Conservation (phyloP, 2,888 invertebrate genomes). For the Exocentrus adspersus region DNA sequence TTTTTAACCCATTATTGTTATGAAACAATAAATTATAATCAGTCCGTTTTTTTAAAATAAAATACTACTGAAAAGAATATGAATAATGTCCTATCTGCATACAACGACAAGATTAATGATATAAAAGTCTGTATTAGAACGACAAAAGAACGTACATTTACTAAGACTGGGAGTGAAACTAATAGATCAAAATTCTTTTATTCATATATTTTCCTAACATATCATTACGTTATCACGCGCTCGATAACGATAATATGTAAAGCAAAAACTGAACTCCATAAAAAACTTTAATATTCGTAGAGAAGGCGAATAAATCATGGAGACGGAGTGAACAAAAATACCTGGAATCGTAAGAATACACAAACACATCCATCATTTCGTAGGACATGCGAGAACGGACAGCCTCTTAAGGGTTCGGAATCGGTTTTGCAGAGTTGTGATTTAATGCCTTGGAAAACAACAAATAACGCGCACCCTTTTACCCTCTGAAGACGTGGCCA, state of each 20-base stretch:
- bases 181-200: slow-evolving; percentile 48
- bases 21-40: too few species aligned
- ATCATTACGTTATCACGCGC: slow-evolving; percentile 33
- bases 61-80: slow-evolving; percentile 28
- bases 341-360: slow-evolving; percentile 52
- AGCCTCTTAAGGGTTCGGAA: slow-evolving; percentile 47
- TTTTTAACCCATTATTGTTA: too few species aligned
- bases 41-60: too few species aligned
- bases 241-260: slow-evolving; percentile 36
- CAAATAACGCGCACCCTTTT: slow-evolving; percentile 25
- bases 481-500: neutral
- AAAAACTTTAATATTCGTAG: slow-evolving; percentile 49
- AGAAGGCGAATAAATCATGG: slow-evolving; percentile 50
- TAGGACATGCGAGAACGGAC: slow-evolving; percentile 48
- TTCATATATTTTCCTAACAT: slow-evolving; percentile 38
- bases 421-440: slow-evolving; percentile 33
- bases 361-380: slow-evolving; percentile 55
- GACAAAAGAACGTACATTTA: slow-evolving; percentile 41
- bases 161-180: slow-evolving; percentile 42
- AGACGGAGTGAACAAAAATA: slow-evolving; percentile 47
- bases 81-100: slow-evolving; percentile 45
- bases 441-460: slow-evolving; percentile 43
- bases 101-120: slow-evolving; percentile 46
- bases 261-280: slow-evolving; percentile 37
- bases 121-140: slow-evolving; percentile 40